phyloP scores from a whole-genome alignment of 2,888 invertebrate genomes.

The Diogma glabrata region DNA sequence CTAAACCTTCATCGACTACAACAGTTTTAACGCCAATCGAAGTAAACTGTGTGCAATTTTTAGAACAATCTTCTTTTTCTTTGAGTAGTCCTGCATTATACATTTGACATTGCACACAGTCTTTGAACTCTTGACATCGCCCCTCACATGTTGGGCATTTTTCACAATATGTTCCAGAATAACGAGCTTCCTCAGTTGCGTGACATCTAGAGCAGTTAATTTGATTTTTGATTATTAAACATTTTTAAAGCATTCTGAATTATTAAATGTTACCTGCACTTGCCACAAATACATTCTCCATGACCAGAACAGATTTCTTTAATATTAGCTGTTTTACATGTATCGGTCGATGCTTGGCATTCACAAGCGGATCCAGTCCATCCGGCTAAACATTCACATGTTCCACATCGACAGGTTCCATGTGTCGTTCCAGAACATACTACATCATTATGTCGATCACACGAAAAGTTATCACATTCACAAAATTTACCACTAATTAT shows the following conservation, averaged over 20 bases:
- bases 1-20: slow-evolving; percentile 59
- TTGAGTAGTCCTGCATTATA: slow-evolving; percentile 67
- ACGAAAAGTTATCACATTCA: slow-evolving; percentile 94
- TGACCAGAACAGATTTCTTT: slow-evolving; percentile 66
- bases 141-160: slow-evolving; percentile 90
- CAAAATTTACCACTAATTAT: slow-evolving; percentile 67
- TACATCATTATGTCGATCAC: slow-evolving; percentile 70
- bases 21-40: slow-evolving; percentile 44
- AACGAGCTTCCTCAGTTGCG: slow-evolving; percentile 53
- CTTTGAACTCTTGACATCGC: slow-evolving; percentile 79
- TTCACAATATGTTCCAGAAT: slow-evolving; percentile 80
- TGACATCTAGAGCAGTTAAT: too few species aligned
- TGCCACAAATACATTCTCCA: slow-evolving; percentile 85
- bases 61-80: slow-evolving; percentile 45
- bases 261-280: too few species aligned
- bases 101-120: slow-evolving; percentile 89
- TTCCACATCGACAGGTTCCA: slow-evolving; percentile 81
- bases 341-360: slow-evolving; percentile 62
- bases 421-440: slow-evolving; percentile 71
- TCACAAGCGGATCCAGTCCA: slow-evolving; percentile 80
- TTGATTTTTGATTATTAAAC: too few species aligned
- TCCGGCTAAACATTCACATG: slow-evolving; percentile 65
- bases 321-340: slow-evolving; percentile 60
- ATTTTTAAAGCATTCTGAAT: too few species aligned
- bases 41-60: slow-evolving; percentile 53